Conservation (phyloP, 2,113 vertebrate genomes). For the Balaenoptera acutorostrata region DNA sequence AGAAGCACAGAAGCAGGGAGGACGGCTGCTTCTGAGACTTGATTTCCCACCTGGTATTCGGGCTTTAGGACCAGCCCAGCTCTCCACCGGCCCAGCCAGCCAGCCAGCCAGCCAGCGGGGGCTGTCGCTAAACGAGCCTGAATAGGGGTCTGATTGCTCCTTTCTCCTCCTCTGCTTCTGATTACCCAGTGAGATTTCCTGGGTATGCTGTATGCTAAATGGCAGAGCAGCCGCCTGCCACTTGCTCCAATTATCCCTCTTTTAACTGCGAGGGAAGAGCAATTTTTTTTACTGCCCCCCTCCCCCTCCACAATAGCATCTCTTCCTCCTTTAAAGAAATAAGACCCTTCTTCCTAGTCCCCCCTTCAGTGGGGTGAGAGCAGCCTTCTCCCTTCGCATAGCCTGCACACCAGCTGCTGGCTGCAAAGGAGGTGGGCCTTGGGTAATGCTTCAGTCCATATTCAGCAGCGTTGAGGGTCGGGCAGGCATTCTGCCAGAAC, state of each 20-base stretch:
- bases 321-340: constrained; percentile 71
- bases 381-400: constrained; percentile 6
- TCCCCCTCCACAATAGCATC: constrained; percentile 45
- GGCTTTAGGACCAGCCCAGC: neutral
- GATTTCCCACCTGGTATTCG: neutral
- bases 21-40: neutral
- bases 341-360: constrained; percentile 62
- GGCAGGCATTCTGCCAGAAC: constrained; percentile 72
- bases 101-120: constrained; percentile 78
- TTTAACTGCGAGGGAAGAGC: constrained; percentile 78
- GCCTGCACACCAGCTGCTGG: constrained; percentile 46
- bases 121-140: constrained; percentile 82
- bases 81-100: constrained; percentile 47
- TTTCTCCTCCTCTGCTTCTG: constrained; percentile 79
- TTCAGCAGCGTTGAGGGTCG: constrained; percentile 37
- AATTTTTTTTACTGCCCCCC: constrained; percentile 70
- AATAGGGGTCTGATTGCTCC: constrained; percentile 87
- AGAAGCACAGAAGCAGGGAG: neutral
- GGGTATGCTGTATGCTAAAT: constrained; percentile 84
- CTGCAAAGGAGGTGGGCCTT: neutral
- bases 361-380: neutral
- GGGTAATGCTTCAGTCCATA: neutral
- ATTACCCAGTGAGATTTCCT: constrained; percentile 86
- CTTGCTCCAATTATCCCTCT: constrained; percentile 84
- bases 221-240: constrained; percentile 78